Conservation (phyloP, 2,888 invertebrate species). For the Heliconius ethilla region DNA sequence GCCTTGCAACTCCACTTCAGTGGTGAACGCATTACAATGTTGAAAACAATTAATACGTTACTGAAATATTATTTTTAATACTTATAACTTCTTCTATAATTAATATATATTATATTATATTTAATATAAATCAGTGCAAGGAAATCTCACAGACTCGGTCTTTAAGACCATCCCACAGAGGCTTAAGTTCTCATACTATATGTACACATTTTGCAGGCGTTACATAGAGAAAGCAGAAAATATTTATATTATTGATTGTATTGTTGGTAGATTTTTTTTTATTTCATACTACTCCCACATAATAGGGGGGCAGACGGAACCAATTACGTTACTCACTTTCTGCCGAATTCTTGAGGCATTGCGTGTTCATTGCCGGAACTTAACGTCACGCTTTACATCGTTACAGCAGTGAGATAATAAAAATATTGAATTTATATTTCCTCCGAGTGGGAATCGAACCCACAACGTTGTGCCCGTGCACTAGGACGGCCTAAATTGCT, state of each 20-base stretch:
- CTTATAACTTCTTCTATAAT: background rate
- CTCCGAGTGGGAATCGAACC: too few species aligned
- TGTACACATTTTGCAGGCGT: background rate
- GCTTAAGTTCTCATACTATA: background rate
- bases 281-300: too few species aligned
- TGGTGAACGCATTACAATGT: background rate
- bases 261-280: too few species aligned
- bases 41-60: background rate
- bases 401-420: background rate
- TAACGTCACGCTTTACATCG: too few species aligned
- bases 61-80: background rate
- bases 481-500: too few species aligned
- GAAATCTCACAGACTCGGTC: background rate
- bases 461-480: too few species aligned
- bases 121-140: background rate
- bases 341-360: too few species aligned
- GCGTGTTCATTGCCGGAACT: too few species aligned
- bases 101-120: background rate
- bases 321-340: too few species aligned
- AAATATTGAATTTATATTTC: too few species aligned
- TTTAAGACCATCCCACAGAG: conserved; percentile 2
- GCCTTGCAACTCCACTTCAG: background rate
- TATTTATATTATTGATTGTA: background rate
- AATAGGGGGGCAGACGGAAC: too few species aligned
- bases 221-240: background rate